Evolutionary conservation across 2,888 invertebrate species (phyloP), one percentile per base, ranked within the genome.

Genomic region (Lepas anatifera): DNA sequence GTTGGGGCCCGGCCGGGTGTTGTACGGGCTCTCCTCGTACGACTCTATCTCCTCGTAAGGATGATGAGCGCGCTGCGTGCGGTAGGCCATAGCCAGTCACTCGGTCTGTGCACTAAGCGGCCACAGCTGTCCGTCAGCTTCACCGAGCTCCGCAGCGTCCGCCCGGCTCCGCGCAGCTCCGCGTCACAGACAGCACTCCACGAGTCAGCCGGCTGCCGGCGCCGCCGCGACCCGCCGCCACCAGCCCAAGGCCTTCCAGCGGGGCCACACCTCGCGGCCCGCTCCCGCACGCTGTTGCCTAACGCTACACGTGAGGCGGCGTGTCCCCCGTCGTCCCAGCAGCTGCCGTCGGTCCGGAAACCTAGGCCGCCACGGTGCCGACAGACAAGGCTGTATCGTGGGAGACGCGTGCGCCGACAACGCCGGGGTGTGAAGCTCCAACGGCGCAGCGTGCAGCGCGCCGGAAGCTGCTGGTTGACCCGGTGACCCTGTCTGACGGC

Each of bases 41-140:
- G 41, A 41, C 58, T 58, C 58, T 6, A 58, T 58, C 58, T 58
- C 58, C 58, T 58, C 58, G 58, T 58, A 58, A 16, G 58, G 58
- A 22, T 58, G 58, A 35, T 58, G 58, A 2, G 58, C 58, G 22
- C 58, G 58, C 58, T 58, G 58, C 22, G 58, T 18, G 22, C 58
- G 32, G 58, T 58, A 58, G 22, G 58, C 58, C 58, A 58, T 58
- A 10, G 6, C 27, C n/a, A n/a, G 32, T 6, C 52, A 27, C 27
- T 7, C 7, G 16, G 29, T n/a, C 48, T 6, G 25, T n/a, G 11
- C 48, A 7, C n/a, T 13, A n/a, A 8, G 25, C 2, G 2, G 48
- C 48, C 25, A n/a, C 48, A 25, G 25, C 25, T 25, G 6, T 8
- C 25, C 6, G 10, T 25, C 7, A 25, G 1, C 25, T 10, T 7